Conservation (phyloP, 2,888 invertebrate genomes). For the Anarsia innoxiella region DNA sequence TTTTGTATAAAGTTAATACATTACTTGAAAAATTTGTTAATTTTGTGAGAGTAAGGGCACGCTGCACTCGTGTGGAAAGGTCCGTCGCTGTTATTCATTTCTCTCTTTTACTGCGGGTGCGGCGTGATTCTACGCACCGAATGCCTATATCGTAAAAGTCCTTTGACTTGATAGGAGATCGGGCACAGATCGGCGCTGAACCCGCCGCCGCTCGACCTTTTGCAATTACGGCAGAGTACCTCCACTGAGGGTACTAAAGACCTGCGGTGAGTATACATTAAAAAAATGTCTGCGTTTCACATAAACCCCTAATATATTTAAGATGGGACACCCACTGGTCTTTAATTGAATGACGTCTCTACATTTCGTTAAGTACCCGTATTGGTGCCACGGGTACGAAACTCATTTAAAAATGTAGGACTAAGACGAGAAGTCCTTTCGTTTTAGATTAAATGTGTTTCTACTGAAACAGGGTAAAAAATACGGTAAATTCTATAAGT, state of each 20-base stretch:
- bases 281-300: conserved; percentile 1
- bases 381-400: background rate
- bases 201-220: conserved; percentile 24
- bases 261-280: conserved; percentile 6
- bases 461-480: too few relatives aligned
- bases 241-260: conserved; percentile 14
- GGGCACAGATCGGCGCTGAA: conserved; percentile 27
- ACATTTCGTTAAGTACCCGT: conserved; percentile 2
- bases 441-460: too few relatives aligned
- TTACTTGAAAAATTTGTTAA: too few relatives aligned
- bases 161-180: conserved; percentile 29
- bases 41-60: background rate
- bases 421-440: too few relatives aligned
- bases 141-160: conserved; percentile 16
- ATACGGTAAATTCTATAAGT: too few relatives aligned
- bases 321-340: background rate
- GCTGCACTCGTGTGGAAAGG: too few relatives aligned
- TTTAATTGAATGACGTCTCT: conserved; percentile 1
- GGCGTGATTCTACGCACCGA: background rate
- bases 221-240: conserved; percentile 27
- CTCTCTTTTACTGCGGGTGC: background rate
- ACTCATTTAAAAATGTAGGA: background rate
- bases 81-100: conserved; percentile 1
- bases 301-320: conserved; percentile 2
- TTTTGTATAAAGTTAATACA: background rate